Percentiles rank a stretch among this genome's conserved stretches.
Conservation (phyloP, 2,113 vertebrate species). For the Neogobius melanostomus region DNA sequence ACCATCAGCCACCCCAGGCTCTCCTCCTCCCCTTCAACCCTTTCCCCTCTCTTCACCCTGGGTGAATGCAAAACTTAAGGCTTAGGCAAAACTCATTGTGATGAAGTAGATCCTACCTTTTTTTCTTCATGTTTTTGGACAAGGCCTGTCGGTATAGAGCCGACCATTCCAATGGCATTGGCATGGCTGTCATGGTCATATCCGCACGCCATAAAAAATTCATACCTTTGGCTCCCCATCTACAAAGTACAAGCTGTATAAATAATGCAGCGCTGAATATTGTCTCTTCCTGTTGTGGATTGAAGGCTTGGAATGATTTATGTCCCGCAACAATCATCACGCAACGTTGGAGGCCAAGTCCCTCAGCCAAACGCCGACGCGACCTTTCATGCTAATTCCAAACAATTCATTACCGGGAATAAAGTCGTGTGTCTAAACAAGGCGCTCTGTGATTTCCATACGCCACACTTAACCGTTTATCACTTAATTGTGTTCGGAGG, state of each 20-base stretch:
- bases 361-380: slow-evolving; percentile 44
- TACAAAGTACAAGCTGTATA: slow-evolving; percentile 4
- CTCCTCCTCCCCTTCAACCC: too few species aligned
- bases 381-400: slow-evolving; percentile 64
- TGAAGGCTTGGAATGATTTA: slow-evolving; percentile 57
- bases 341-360: slow-evolving; percentile 43
- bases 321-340: slow-evolving; percentile 64
- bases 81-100: too few species aligned
- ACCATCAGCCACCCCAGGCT: too few species aligned
- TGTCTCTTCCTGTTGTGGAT: slow-evolving; percentile 37
- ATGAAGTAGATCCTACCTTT: neutral
- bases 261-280: slow-evolving; percentile 22
- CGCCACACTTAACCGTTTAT: slow-evolving; percentile 60
- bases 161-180: slow-evolving; percentile 2
- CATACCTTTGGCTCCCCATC: neutral
- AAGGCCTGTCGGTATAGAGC: neutral
- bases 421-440: slow-evolving; percentile 47
- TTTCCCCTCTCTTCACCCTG: too few species aligned
- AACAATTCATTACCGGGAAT: slow-evolving; percentile 38
- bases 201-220: slow-evolving; percentile 5
- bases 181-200: neutral
- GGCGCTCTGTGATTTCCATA: slow-evolving; percentile 44
- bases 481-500: slow-evolving; percentile 59
- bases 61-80: too few species aligned
- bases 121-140: neutral